Conservation (phyloP, 2,888 invertebrate genomes). For the Mycalesis mineus region DNA sequence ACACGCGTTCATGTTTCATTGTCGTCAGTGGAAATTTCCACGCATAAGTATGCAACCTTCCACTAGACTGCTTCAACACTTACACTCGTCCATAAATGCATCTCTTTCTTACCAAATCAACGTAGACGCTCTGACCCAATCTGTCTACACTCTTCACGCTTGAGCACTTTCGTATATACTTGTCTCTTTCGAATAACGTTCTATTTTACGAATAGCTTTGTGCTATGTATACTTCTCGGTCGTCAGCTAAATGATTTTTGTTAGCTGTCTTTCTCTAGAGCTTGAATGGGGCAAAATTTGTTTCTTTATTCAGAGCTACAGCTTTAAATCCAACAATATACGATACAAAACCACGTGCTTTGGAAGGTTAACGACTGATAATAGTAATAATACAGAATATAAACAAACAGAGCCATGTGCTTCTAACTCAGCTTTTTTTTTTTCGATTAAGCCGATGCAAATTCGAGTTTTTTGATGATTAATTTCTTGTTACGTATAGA, state of each 20-base stretch:
- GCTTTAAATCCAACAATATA: constrained; percentile 76
- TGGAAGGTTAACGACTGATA: constrained; percentile 72
- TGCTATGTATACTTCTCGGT: constrained; percentile 78
- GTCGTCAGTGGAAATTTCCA: constrained; percentile 78
- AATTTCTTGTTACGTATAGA: not conserved
- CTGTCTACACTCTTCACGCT: constrained; percentile 54
- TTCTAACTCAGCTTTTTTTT: not conserved
- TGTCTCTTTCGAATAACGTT: constrained; percentile 67
- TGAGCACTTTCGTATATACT: constrained; percentile 39
- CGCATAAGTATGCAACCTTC: constrained; percentile 73
- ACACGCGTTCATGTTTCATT: constrained; percentile 72
- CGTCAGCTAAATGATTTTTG: constrained; percentile 74
- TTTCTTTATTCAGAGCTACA: constrained; percentile 75
- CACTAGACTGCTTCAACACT: constrained; percentile 49
- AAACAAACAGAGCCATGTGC: constrained; percentile 54
- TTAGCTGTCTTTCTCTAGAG: constrained; percentile 78
- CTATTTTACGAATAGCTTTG: constrained; percentile 77
- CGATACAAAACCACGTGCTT: constrained; percentile 70
- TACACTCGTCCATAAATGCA: constrained; percentile 39
- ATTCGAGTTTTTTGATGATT: not conserved
- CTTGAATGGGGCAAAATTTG: constrained; percentile 74
- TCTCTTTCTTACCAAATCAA: constrained; percentile 60
- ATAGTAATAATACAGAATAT: constrained; percentile 65
- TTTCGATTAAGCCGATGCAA: not conserved
- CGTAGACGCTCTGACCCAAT: constrained; percentile 73